A percentile compares a stretch with the other conserved stretches of the same genome.
Conservation (phyloP, 2,797 vertebrate genomes). For the Champsocephalus gunnari region DNA sequence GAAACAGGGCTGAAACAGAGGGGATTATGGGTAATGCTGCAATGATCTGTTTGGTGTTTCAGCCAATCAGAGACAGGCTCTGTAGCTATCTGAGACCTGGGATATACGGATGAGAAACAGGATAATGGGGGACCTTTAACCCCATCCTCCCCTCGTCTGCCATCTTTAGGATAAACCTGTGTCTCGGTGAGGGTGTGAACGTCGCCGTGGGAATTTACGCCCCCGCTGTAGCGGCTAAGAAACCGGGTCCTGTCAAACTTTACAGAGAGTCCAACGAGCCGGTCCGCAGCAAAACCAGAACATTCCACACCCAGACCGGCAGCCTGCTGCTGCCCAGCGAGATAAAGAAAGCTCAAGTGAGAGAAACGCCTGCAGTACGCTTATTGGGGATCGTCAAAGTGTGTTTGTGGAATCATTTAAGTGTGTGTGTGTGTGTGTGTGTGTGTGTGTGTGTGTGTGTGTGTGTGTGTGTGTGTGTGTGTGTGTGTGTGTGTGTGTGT, state of each 20-base stretch:
- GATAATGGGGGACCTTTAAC: not conserved
- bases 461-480: rapidly evolving
- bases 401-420: no score
- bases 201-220: conserved; percentile 90
- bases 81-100: no score
- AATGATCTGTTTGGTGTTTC: no score
- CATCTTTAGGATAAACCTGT: conserved; percentile 86
- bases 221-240: conserved; percentile 85
- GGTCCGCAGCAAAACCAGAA: conserved; percentile 93
- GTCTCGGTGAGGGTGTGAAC: conserved; percentile 85
- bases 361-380: not conserved
- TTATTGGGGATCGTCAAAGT: not conserved
- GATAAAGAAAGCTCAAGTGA: conserved; percentile 94
- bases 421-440: no score
- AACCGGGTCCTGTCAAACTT: conserved; percentile 86
- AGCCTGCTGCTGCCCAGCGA: conserved; percentile 94
- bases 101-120: no score
- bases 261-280: conserved; percentile 93
- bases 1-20: no score
- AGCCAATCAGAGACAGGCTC: no score
- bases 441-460: no score
- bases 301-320: conserved; percentile 92
- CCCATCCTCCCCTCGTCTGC: not conserved
- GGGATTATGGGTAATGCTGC: no score
- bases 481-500: rapidly evolving